A percentile compares a stretch with the other conserved stretches of the same genome.
These are phyloP conservation scores for Eupithecia inturbata DNA, from an alignment of 2,888 invertebrate species.

Conservation along the genomic window DNA sequence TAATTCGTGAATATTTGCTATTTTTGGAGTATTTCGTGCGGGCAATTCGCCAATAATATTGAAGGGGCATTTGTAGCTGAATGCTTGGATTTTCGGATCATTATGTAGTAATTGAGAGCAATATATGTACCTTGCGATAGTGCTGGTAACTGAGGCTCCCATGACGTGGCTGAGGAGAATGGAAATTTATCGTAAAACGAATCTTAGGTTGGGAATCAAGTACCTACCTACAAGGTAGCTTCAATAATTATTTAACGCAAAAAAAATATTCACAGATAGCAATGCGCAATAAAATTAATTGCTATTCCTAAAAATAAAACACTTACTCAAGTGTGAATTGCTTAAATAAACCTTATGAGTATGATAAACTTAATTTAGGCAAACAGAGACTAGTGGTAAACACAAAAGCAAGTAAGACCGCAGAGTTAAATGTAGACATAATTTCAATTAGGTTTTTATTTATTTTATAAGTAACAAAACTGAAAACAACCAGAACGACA, in stretches of 20 bases:
- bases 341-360: no score
- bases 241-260: not conserved
- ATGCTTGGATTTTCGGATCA: constrained; percentile 19
- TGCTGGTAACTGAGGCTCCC: not conserved
- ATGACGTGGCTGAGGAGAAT: not conserved
- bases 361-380: no score
- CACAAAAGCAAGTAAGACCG: no score
- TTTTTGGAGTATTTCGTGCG: constrained; percentile 28
- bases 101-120: constrained; percentile 22
- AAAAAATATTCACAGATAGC: not conserved
- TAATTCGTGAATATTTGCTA: constrained; percentile 47
- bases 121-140: not conserved
- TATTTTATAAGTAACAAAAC: not conserved
- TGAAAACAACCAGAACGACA: not conserved
- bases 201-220: not conserved
- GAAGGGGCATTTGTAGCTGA: constrained; percentile 34
- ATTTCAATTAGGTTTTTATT: no score
- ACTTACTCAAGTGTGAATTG: no score
- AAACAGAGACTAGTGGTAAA: no score
- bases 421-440: no score
- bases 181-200: not conserved
- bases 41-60: constrained; percentile 32
- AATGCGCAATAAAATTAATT: no score
- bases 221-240: not conserved
- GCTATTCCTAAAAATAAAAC: no score